phyloP scores from a whole-genome alignment of 2,113 vertebrate genomes.

The Equus przewalskii region DNA sequence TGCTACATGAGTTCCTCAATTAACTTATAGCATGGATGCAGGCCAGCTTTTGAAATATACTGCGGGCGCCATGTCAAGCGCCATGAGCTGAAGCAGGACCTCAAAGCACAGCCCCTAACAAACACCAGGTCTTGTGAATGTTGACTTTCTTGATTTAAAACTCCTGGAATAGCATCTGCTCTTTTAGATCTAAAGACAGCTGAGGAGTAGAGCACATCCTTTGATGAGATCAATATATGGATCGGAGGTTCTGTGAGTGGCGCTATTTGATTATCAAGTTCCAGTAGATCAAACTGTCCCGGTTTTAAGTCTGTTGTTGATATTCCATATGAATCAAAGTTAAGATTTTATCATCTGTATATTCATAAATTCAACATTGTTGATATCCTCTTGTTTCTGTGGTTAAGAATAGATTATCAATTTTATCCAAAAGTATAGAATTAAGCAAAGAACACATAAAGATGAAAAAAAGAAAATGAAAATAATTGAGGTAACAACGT shows the following conservation, averaged over 20 bases:
- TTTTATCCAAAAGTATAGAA: not conserved
- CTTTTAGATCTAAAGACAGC: not conserved
- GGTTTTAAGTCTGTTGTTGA: not conserved
- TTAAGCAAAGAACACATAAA: constrained; percentile 25
- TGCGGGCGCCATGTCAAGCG: not conserved
- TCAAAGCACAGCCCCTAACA: not conserved
- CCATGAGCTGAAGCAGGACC: not conserved
- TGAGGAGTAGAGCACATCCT: not conserved
- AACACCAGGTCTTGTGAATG: not conserved
- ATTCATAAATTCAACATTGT: not conserved
- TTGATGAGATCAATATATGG: not conserved
- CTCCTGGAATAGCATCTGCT: not conserved
- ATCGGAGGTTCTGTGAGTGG: not conserved
- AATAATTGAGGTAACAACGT: not conserved
- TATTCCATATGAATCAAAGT: not conserved
- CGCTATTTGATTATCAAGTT: not conserved
- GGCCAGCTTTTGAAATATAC: not conserved
- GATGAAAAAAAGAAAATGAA: constrained; percentile 20
- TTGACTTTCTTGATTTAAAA: not conserved
- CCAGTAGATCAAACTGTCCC: not conserved
- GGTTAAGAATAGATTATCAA: not conserved
- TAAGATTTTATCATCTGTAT: not conserved
- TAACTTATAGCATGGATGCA: not conserved
- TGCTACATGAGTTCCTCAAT: not conserved
- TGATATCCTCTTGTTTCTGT: not conserved